phyloP scores from a whole-genome alignment of 2,888 invertebrate species.

The Leptodirus hochenwartii region DNA sequence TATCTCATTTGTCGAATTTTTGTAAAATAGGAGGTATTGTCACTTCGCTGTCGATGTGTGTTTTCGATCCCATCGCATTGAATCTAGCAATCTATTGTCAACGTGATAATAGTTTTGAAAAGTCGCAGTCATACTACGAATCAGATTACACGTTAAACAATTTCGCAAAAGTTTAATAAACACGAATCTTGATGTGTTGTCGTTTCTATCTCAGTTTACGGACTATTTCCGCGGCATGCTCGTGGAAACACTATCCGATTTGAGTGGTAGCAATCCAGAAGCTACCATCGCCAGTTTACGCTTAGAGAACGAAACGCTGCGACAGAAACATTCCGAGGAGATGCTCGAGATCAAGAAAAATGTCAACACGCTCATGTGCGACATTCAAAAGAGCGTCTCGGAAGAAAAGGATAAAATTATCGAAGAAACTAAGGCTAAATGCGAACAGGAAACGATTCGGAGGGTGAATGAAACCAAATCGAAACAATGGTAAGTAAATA shows the following conservation, averaged over 20 bases:
- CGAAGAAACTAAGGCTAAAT: constrained; percentile 43
- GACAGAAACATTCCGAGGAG: constrained; percentile 57
- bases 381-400: constrained; percentile 22
- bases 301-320: constrained; percentile 49
- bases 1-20: too few relatives aligned
- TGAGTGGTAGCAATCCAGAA: constrained; percentile 35
- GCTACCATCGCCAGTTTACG: constrained; percentile 40
- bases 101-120: neutral
- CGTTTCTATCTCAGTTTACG: constrained; percentile 31
- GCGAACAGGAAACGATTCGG: constrained; percentile 49
- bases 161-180: too few relatives aligned
- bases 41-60: too few relatives aligned
- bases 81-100: too few relatives aligned
- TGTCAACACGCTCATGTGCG: constrained; percentile 22
- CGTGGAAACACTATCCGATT: constrained; percentile 44
- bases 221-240: constrained; percentile 53
- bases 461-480: constrained; percentile 63
- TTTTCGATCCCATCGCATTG: too few relatives aligned
- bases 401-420: constrained; percentile 45
- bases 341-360: constrained; percentile 37
- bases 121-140: neutral
- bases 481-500: constrained; percentile 55
- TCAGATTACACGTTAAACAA: too few relatives aligned
- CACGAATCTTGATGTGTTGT: too few relatives aligned
- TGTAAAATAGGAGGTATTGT: too few relatives aligned